phyloP scores from a whole-genome alignment of 2,888 invertebrate genomes.

The Merodon equestris region DNA sequence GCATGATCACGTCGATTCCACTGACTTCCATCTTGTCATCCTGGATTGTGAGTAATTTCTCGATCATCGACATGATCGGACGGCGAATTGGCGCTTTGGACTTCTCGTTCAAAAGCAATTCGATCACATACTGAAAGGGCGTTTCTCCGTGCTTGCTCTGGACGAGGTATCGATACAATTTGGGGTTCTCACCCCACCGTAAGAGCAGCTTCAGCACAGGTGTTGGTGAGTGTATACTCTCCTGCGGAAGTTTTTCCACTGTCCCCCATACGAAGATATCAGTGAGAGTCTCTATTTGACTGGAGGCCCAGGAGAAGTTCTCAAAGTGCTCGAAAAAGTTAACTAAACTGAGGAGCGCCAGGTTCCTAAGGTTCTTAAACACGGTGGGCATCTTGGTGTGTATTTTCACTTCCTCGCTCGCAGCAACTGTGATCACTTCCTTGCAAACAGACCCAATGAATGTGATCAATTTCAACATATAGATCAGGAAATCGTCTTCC shows the following conservation, averaged over 20 bases:
- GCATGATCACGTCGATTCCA: slow-evolving; percentile 86
- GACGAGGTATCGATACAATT: slow-evolving; percentile 86
- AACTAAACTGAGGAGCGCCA: slow-evolving; percentile 82
- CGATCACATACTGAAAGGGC: slow-evolving; percentile 83
- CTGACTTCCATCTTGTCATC: slow-evolving; percentile 80
- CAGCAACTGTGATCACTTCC: slow-evolving; percentile 80
- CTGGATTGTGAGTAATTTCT: slow-evolving; percentile 85
- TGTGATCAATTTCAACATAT: slow-evolving; percentile 86
- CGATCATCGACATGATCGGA: slow-evolving; percentile 86
- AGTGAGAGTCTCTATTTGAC: slow-evolving; percentile 87
- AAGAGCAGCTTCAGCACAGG: slow-evolving; percentile 88
- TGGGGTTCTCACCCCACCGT: slow-evolving; percentile 89
- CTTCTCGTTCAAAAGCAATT: slow-evolving; percentile 85
- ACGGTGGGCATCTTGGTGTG: slow-evolving; percentile 81
- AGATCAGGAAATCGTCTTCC: slow-evolving; percentile 83
- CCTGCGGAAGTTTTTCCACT: slow-evolving; percentile 86
- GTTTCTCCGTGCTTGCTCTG: slow-evolving; percentile 78
- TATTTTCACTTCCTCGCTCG: slow-evolving; percentile 74
- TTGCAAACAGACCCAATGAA: slow-evolving; percentile 85
- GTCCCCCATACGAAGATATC: slow-evolving; percentile 90
- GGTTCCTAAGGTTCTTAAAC: slow-evolving; percentile 84
- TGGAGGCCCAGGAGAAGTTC: slow-evolving; percentile 85
- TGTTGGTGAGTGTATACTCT: slow-evolving; percentile 91
- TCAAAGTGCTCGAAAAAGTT: slow-evolving; percentile 90
- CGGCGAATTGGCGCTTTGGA: slow-evolving; percentile 83